Evolutionary conservation across 2,113 vertebrate species (phyloP), one percentile per base, ranked within the genome.

Genomic region (Orycteropus afer): DNA sequence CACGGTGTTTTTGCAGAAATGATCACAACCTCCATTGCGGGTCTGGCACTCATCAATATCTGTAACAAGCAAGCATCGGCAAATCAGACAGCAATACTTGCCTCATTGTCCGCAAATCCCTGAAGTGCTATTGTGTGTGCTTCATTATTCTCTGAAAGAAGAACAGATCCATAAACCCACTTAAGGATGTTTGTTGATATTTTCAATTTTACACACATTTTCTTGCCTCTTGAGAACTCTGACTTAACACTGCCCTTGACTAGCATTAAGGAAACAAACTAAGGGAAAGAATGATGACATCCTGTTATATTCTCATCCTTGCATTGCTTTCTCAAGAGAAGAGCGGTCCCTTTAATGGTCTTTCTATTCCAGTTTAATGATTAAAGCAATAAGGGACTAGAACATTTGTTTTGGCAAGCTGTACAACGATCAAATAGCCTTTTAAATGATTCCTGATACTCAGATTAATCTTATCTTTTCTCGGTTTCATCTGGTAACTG

Each of bases 1-100:
- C 86, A 99, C 98, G 29, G 99, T 99, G 98, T 99, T 99, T 98
- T 98, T 99, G 98, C 99, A 99, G 98, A 99, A 99, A 95, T 99
- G 99, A 95, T 99, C 99, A 27, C 99, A 99, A 45, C 99, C 99
- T 78, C 99, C 99, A 0, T 99, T 99, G 97, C 97, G 98, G 89
- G 97, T 98, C 96, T 99, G 99, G 89, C 99, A 99, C 95, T 99
- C 99, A 69, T 99, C 99, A 71, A 99, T 99, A 98, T 99, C 99
- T 99, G 98, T 49, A 97, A 98, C 23, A 97, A 89, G 93, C 96
- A 96, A 96, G 83, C 61, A 51, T 18, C 37, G 29, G 96, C 73
- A 97, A 97, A 96, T 95, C 90, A 97, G 85, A 88, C 91, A 85
- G 80, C 29, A 2, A 42, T 42, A 53, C 11, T 81, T 47, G 82